phyloP scores from a whole-genome alignment of 2,113 vertebrate species.

The Nothobranchius furzeri region DNA sequence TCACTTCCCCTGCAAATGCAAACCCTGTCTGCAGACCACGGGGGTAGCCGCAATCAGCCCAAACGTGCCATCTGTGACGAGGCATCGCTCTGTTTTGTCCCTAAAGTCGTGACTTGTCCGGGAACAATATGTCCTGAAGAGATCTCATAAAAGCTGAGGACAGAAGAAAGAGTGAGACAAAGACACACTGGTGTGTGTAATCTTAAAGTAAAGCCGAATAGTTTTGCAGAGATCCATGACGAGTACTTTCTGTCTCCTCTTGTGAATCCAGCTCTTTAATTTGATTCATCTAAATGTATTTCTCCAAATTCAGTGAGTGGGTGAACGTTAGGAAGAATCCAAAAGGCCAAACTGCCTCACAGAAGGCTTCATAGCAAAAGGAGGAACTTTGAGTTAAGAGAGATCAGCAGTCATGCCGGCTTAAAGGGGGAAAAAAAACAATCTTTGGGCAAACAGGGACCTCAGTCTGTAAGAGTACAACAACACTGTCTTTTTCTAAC shows the following conservation, averaged over 20 bases:
- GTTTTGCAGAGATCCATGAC: no score
- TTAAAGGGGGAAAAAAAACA: neutral
- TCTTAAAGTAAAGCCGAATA: neutral
- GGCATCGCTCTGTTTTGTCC: slow-evolving; percentile 44
- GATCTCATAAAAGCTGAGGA: slow-evolving; percentile 33
- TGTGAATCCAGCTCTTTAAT: slow-evolving; percentile 9
- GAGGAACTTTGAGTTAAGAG: slow-evolving; percentile 38
- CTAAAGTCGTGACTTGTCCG: slow-evolving; percentile 41
- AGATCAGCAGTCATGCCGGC: slow-evolving; percentile 21
- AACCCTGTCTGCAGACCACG: slow-evolving; percentile 63
- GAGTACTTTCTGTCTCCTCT: neutral
- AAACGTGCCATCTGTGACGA: slow-evolving; percentile 70
- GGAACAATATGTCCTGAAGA: slow-evolving; percentile 35
- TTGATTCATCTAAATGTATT: neutral
- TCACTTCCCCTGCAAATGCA: slow-evolving; percentile 57
- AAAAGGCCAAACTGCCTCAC: slow-evolving; percentile 1
- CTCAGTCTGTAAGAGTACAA: no score
- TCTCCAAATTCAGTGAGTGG: neutral
- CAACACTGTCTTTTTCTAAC: no score
- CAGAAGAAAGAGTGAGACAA: slow-evolving; percentile 22
- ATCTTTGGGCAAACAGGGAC: no score
- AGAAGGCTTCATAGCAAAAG: slow-evolving; percentile 31
- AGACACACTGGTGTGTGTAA: slow-evolving; percentile 17
- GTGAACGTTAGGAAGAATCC: slow-evolving; percentile 7
- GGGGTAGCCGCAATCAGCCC: slow-evolving; percentile 65